Base-by-base conservation (phyloP, 2,797 vertebrate species). In the Halcyon leucocephala region DNA sequence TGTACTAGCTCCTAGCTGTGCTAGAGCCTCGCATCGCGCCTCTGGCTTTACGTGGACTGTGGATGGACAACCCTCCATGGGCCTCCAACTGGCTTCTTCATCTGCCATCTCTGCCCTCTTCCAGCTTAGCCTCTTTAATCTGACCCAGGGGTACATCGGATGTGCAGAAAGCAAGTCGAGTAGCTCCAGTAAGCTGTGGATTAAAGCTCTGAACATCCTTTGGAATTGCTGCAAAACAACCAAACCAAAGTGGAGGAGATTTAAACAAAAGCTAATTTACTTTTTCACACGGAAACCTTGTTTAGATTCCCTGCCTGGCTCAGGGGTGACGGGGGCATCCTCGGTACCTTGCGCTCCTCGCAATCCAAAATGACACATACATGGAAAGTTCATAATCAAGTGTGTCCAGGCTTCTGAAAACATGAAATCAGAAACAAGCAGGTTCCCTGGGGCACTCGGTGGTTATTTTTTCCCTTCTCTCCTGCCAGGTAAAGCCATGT, bases 301-400 rank as follows among this genome's bases (percentile, higher is more conserved):
- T 61, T 94, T 71, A 3, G 21, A 31, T 92, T 86, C 83, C 78
- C 73, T 94, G 71, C 67, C 52, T 77, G 90, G 90, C 91, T 82
- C 3, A 0, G 44, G 49, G 66, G 22, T 61, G 77, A 29, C 7
- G 22, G 33, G 35, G 17, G 6, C 55, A 37, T 86, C 54, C 24
- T 89, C 9, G 2, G 46, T 42, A 15, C 61, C 66, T 70, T 31
- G 20, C 1, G 0, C 65, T 89, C 31, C 51, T 82, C 9, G 1
- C 82, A 57, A 28, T 82, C 83, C 82, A 20, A 90, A 61, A 72
- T 46, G 89, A 87, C 71, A 61, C 73, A 26, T 8, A 88, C 55
- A 15, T 14, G 66, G 82, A 18, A 74, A 81, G 49, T 74, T 62
- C 60, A 46, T 71, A 44, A 71, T 46, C 79, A 83, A 48, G 55